Base-by-base conservation (phyloP, 2,797 vertebrate genomes). In the Pyrocephalus nanus region DNA sequence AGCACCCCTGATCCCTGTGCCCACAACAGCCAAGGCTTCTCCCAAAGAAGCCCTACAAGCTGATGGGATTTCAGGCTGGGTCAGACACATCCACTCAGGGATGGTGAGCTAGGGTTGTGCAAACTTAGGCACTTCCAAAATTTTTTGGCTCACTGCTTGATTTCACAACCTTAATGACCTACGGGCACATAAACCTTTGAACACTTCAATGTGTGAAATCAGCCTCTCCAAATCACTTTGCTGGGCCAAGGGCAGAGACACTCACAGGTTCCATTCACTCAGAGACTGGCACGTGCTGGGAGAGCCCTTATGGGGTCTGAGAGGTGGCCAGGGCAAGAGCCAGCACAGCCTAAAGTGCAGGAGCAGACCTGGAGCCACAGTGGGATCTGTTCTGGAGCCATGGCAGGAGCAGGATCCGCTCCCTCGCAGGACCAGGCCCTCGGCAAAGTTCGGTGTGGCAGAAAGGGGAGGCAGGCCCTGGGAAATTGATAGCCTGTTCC, bases 401-500 rank as follows among this genome's bases (percentile, higher is more conserved):
- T 2, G 18, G 58, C 36, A 61, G 36, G 38, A 21, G 27, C 61
- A 3, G 2, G 10, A 15, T 19, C 55, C 2, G 55, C 90, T 69
- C 81, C 70, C 54, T 75, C 38, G 74, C 38, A 1, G 84, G 61
- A 36, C 51, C 93, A 91, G 80, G 60, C 45, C 76, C 38, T 81
- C 16, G 1, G 82, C 21, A 45, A 94, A 94, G 83, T 91, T 88
- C 38, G 12, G 74, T 36, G 2, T 43, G 16, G 61, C 77, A 93
- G 88, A 55, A 3, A 74, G 77, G 55, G 81, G 89, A 89, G 78
- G 81, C 67, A 87, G 90, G 53, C 73, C 90, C 95, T 54, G 91
- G 93, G 92, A 93, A 96, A 97, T 70, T 60, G 97, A 97, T 93
- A 95, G 96, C 91, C 95, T 91, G 86, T 77, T 96, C 85, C 93